A percentile compares a stretch with the other conserved stretches of the same genome.
These are phyloP conservation scores for Omphaloscelis lunosa DNA, from an alignment of 2,888 invertebrate species.

Conservation along the genomic window DNA sequence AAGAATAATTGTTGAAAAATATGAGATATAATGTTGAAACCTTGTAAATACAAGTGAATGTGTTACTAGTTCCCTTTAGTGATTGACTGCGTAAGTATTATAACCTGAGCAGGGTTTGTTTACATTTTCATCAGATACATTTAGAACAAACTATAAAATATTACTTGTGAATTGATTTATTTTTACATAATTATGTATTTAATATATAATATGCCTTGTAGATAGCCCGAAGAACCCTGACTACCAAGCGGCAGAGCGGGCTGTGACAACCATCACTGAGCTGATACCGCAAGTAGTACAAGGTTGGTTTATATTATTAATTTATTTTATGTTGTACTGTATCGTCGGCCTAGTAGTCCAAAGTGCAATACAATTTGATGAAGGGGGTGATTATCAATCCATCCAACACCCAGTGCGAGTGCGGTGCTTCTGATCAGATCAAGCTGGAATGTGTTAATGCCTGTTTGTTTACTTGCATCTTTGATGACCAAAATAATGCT, in stretches of 20 bases:
- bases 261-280: conserved; percentile 49
- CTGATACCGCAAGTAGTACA: conserved; percentile 55
- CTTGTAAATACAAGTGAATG: no score
- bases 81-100: no score
- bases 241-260: conserved; percentile 57
- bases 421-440: not conserved
- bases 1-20: not conserved
- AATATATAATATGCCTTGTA: not conserved
- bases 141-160: not conserved
- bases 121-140: not conserved
- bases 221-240: conserved; percentile 57
- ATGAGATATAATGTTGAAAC: no score
- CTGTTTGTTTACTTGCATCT: not conserved
- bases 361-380: not conserved
- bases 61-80: no score
- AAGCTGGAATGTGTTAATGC: not conserved
- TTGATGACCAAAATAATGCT: not conserved
- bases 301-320: conserved; percentile 34
- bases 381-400: not conserved
- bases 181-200: no score
- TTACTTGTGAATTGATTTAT: not conserved
- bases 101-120: no score
- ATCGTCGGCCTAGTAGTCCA: not conserved
- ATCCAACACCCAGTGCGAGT: not conserved
- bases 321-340: not conserved